phyloP scores from a whole-genome alignment of 2,113 vertebrate genomes.

The Strigops habroptila region DNA sequence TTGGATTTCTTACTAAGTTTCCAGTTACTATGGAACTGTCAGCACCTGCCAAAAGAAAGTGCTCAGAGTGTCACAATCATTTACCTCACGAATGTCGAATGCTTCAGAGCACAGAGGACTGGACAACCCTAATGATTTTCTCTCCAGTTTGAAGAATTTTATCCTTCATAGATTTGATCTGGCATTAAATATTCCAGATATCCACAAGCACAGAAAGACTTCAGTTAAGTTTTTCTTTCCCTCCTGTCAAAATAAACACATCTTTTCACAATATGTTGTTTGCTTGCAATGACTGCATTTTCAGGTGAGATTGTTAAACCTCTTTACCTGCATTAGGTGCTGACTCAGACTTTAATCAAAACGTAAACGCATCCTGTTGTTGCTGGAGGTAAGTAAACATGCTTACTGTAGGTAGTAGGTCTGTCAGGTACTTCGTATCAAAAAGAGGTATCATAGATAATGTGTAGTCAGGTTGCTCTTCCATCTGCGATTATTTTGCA shows the following conservation, averaged over 20 bases:
- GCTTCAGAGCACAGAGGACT: constrained; percentile 6
- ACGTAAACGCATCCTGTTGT: not conserved
- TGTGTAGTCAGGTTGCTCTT: not conserved
- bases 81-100: constrained; percentile 15
- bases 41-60: not conserved
- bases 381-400: not conserved
- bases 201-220: not conserved
- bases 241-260: not conserved
- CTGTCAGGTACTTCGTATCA: not conserved
- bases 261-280: not conserved
- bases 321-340: not conserved
- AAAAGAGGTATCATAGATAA: not conserved
- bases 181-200: constrained; percentile 4
- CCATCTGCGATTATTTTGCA: not conserved
- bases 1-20: constrained; percentile 24
- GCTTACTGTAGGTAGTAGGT: no score
- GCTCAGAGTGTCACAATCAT: not conserved
- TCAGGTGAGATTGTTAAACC: not conserved
- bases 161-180: not conserved
- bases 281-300: not conserved
- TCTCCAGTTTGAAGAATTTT: not conserved
- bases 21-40: not conserved
- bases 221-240: not conserved
- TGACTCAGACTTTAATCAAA: not conserved
- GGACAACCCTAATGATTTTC: not conserved